Evolutionary conservation across 1,140 invertebrate genomes (phyloP).

Genomic region (Cydia amplana): DNA sequence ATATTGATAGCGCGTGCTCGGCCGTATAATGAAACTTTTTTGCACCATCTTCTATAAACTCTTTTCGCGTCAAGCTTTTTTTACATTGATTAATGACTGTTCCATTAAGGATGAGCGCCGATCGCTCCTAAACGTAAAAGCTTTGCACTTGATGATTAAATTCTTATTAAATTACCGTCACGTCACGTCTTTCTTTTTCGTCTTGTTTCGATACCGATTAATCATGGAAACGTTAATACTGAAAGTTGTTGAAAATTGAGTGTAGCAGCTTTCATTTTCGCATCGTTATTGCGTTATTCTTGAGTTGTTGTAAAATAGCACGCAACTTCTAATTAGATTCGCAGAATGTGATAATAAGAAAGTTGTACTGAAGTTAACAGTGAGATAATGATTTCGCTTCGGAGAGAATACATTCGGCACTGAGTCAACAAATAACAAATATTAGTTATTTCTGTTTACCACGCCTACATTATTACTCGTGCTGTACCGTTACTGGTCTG

Average conservation of each 20-base stretch:
- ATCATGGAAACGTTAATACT: constrained; percentile 21
- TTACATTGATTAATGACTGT: constrained; percentile 55
- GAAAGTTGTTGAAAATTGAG: constrained; percentile 8
- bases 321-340: constrained; percentile 36
- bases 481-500: not conserved
- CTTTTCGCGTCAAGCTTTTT: constrained; percentile 48
- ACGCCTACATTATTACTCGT: not conserved
- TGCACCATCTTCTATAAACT: constrained; percentile 44
- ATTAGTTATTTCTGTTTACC: not conserved
- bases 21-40: constrained; percentile 49
- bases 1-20: constrained; percentile 44
- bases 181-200: constrained; percentile 19
- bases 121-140: constrained; percentile 43
- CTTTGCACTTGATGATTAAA: constrained; percentile 39
- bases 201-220: not conserved
- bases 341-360: constrained; percentile 25
- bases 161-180: constrained; percentile 31
- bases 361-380: constrained; percentile 17
- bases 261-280: constrained; percentile 16
- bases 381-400: not conserved
- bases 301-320: constrained; percentile 31
- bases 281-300: not conserved
- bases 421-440: not conserved
- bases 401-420: not conserved
- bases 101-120: constrained; percentile 44